Percentiles rank a stretch among this genome's conserved stretches.
Evolutionary conservation across 2,888 invertebrate genomes (phyloP).

Genomic region (Agrypnus murinus): DNA sequence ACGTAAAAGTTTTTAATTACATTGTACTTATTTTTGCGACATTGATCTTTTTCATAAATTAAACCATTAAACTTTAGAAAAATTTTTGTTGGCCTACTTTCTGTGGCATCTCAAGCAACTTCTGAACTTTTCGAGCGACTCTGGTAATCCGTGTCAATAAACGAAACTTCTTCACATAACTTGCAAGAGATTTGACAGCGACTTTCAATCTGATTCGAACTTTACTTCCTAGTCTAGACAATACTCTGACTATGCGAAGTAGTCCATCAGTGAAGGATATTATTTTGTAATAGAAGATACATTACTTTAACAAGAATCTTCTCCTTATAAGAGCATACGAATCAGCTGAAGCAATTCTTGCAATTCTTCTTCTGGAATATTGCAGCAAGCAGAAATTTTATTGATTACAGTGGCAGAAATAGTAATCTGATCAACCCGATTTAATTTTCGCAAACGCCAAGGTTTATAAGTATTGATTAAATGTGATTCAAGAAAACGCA

Average conservation of each 20-base stretch:
- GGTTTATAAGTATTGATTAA: too few species aligned
- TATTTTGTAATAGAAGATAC: too few species aligned
- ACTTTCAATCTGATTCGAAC: slow-evolving; percentile 25
- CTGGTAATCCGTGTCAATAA: slow-evolving; percentile 10
- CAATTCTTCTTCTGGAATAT: too few species aligned
- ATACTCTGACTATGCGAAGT: background rate
- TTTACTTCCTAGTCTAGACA: slow-evolving; percentile 1
- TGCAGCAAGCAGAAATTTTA: too few species aligned
- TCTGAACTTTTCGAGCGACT: slow-evolving; percentile 3
- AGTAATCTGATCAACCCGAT: too few species aligned
- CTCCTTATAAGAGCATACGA: too few species aligned
- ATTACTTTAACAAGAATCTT: too few species aligned
- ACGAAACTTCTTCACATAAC: slow-evolving; percentile 23
- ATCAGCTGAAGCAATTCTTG: too few species aligned
- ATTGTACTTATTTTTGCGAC: background rate
- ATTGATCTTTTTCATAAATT: slow-evolving; percentile 7
- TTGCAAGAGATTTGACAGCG: slow-evolving; percentile 24
- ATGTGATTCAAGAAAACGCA: too few species aligned
- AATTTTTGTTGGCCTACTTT: slow-evolving; percentile 4
- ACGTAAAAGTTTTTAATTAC: background rate
- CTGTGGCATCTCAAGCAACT: slow-evolving; percentile 9
- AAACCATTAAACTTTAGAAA: slow-evolving; percentile 17
- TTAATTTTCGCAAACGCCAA: too few species aligned
- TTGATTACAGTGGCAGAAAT: too few species aligned
- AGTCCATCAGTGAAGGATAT: too few species aligned